Percentiles rank a stretch among this genome's conserved stretches.
phyloP scores from a whole-genome alignment of 1,140 invertebrate species.

The Berghia stephanieae region DNA sequence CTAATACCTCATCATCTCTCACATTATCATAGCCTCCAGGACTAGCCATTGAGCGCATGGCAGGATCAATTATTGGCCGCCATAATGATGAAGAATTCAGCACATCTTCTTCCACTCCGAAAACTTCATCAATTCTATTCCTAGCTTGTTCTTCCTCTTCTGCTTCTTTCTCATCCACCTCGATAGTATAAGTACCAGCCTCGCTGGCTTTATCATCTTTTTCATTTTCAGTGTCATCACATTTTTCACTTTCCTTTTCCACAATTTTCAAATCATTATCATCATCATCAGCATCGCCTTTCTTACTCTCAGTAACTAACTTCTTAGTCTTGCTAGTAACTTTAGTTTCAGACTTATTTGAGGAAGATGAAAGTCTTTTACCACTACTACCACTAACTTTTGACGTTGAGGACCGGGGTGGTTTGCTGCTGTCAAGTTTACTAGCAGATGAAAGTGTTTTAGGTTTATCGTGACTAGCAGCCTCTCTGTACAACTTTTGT shows the following conservation, averaged over 20 bases:
- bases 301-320: neutral
- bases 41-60: neutral
- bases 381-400: neutral
- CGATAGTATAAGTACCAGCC: conserved; percentile 86
- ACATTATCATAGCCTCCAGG: conserved; percentile 33
- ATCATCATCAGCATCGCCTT: neutral
- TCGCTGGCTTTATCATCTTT: conserved; percentile 78
- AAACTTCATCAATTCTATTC: conserved; percentile 84
- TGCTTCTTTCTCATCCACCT: conserved; percentile 76
- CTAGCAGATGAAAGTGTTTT: neutral
- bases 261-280: neutral
- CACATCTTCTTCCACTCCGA: conserved; percentile 69
- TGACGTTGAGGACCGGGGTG: neutral
- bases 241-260: no score
- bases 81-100: conserved; percentile 14
- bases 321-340: neutral
- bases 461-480: conserved; percentile 46
- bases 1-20: no score
- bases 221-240: no score
- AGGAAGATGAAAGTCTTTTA: neutral
- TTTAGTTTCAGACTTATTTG: neutral
- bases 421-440: neutral
- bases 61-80: conserved; percentile 34
- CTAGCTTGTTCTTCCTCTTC: conserved; percentile 86
- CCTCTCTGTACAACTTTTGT: conserved; percentile 50